Percentiles rank a stretch among this genome's conserved stretches.
phyloP scores from a whole-genome alignment of 2,797 vertebrate species.

The Champsocephalus esox region DNA sequence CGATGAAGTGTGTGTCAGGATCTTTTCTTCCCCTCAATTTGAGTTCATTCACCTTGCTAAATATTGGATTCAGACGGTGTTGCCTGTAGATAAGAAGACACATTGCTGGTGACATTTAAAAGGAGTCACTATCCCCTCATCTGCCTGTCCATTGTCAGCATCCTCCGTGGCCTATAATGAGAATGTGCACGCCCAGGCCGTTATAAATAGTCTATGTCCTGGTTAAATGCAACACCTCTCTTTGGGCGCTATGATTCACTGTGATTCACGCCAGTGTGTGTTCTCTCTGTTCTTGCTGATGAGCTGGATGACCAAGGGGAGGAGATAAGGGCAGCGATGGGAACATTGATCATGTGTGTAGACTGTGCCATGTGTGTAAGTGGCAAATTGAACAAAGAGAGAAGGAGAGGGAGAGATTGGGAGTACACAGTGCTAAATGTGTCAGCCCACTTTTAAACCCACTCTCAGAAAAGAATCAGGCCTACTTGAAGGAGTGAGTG shows the following conservation, averaged over 20 bases:
- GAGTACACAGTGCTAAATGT: constrained; percentile 61
- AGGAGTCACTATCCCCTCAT: constrained; percentile 73
- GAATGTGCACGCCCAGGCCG: constrained; percentile 71
- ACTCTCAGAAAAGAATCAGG: constrained; percentile 60
- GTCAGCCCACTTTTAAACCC: constrained; percentile 60
- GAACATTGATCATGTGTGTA: constrained; percentile 69
- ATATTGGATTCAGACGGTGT: constrained; percentile 54
- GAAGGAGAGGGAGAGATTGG: constrained; percentile 50
- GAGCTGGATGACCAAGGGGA: constrained; percentile 73
- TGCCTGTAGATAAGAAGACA: constrained; percentile 63
- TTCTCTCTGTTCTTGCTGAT: constrained; percentile 77
- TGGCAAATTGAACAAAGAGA: constrained; percentile 61
- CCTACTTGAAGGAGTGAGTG: constrained; percentile 37
- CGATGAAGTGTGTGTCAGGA: constrained; percentile 16
- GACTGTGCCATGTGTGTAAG: constrained; percentile 55
- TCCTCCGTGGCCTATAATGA: constrained; percentile 79
- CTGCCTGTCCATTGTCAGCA: constrained; percentile 72
- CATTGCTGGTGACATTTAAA: constrained; percentile 78
- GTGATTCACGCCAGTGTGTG: constrained; percentile 80
- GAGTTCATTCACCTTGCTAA: constrained; percentile 49
- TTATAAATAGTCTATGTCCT: constrained; percentile 83
- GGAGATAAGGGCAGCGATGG: constrained; percentile 58
- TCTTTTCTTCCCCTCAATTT: constrained; percentile 20
- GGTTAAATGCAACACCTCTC: constrained; percentile 83
- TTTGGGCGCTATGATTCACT: constrained; percentile 81